phyloP scores from a whole-genome alignment of 2,797 vertebrate species.

The Sternarchorhynchus goeldii region DNA sequence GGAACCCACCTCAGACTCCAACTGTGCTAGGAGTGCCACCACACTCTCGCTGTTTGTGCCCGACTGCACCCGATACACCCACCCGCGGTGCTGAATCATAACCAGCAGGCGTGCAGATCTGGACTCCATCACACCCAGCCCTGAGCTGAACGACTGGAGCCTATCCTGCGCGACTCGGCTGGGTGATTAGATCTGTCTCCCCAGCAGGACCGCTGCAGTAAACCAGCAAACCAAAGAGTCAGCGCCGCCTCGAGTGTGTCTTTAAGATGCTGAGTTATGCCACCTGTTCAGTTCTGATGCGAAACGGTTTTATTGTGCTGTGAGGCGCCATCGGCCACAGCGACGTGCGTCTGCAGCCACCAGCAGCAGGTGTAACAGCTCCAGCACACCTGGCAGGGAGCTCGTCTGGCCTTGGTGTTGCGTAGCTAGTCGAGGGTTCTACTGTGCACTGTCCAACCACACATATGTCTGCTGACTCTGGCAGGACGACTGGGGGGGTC shows the following conservation, averaged over 20 bases:
- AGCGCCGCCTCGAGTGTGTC: neutral
- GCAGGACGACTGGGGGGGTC: too few species aligned
- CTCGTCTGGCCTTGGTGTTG: neutral
- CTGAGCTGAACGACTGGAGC: neutral
- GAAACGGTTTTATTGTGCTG: neutral
- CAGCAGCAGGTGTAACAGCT: neutral
- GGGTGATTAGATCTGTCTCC: neutral
- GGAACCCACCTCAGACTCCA: neutral
- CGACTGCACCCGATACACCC: conserved; percentile 46
- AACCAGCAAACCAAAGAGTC: neutral
- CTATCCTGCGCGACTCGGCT: neutral
- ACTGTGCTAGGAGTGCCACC: neutral
- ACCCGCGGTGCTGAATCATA: conserved; percentile 50
- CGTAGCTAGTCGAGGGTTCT: too few species aligned
- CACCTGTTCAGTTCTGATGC: neutral
- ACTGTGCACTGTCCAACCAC: too few species aligned
- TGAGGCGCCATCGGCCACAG: neutral
- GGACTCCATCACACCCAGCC: conserved; percentile 27
- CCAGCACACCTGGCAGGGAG: neutral
- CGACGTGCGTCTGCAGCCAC: neutral
- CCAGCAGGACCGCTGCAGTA: neutral
- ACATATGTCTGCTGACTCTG: too few species aligned
- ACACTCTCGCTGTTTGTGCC: neutral
- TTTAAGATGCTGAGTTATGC: neutral
- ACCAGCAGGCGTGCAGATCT: conserved; percentile 57